Conservation (phyloP, 2,888 invertebrate genomes). For the Liodrosophila aerea region DNA sequence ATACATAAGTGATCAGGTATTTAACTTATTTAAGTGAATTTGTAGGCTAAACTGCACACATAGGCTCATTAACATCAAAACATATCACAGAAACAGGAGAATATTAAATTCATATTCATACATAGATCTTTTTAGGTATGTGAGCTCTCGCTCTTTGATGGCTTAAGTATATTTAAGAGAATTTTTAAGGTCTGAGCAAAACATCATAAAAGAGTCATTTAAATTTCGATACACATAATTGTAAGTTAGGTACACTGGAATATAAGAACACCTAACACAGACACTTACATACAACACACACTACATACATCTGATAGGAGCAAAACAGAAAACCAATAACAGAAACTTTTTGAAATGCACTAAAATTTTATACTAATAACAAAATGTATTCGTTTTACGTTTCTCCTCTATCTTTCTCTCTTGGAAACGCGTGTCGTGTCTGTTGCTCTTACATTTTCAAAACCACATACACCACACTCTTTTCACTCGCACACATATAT, state of each 20-base stretch:
- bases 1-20: constrained; percentile 59
- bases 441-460: constrained; percentile 32
- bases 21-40: constrained; percentile 63
- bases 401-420: constrained; percentile 55
- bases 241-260: constrained; percentile 41
- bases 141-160: constrained; percentile 5
- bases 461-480: constrained; percentile 20
- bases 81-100: not conserved
- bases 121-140: constrained; percentile 19
- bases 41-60: constrained; percentile 30
- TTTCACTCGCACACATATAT: constrained; percentile 15
- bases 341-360: constrained; percentile 38
- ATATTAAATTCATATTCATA: constrained; percentile 23
- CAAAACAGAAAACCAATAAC: constrained; percentile 31
- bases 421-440: constrained; percentile 30
- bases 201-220: constrained; percentile 24
- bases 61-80: constrained; percentile 16
- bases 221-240: constrained; percentile 31
- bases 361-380: constrained; percentile 66
- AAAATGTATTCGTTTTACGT: constrained; percentile 63
- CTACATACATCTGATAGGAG: constrained; percentile 17
- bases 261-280: not conserved
- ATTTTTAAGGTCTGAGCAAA: constrained; percentile 33
- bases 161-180: constrained; percentile 32
- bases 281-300: constrained; percentile 21